Percentiles rank a stretch among this genome's conserved stretches.
These are phyloP conservation scores for Bombyx mandarina DNA, from an alignment of 1,140 invertebrate genomes.

Conservation along the genomic window DNA sequence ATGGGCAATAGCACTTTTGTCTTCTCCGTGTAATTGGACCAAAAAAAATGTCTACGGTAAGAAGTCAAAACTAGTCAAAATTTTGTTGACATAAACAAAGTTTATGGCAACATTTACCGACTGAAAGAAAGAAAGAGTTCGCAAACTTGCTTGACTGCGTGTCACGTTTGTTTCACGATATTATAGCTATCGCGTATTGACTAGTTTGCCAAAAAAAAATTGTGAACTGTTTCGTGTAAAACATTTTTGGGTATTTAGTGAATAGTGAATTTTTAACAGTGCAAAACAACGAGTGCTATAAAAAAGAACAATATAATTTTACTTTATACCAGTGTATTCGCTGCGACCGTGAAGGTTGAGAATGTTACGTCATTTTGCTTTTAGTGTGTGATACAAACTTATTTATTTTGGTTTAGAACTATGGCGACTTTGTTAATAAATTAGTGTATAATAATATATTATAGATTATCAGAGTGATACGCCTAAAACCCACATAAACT, in stretches of 20 bases:
- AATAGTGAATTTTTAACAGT: too few relatives aligned
- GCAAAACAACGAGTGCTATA: slow-evolving; percentile 14
- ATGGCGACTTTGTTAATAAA: slow-evolving; percentile 33
- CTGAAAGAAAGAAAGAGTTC: slow-evolving; percentile 16
- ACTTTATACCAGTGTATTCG: slow-evolving; percentile 23
- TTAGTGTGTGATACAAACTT: slow-evolving; percentile 58
- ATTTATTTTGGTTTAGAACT: slow-evolving; percentile 42
- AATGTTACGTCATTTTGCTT: slow-evolving; percentile 68
- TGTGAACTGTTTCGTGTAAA: too few relatives aligned
- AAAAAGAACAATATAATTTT: slow-evolving; percentile 21
- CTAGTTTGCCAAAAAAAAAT: slow-evolving; percentile 40
- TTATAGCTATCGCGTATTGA: slow-evolving; percentile 52
- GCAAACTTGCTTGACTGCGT: slow-evolving; percentile 66
- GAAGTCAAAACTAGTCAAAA: too few relatives aligned
- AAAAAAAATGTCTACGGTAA: neutral
- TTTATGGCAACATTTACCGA: too few relatives aligned
- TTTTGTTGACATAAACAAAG: too few relatives aligned
- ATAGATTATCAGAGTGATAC: slow-evolving; percentile 20
- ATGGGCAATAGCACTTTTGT: too few relatives aligned
- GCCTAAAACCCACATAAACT: slow-evolving; percentile 26
- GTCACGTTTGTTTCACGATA: slow-evolving; percentile 63
- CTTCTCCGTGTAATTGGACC: too few relatives aligned
- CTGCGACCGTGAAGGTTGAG: slow-evolving; percentile 69
- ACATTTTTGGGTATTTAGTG: too few relatives aligned
- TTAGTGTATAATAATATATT: slow-evolving; percentile 36